Conservation (phyloP, 2,888 invertebrate genomes). For the Drosophila demipolita region DNA sequence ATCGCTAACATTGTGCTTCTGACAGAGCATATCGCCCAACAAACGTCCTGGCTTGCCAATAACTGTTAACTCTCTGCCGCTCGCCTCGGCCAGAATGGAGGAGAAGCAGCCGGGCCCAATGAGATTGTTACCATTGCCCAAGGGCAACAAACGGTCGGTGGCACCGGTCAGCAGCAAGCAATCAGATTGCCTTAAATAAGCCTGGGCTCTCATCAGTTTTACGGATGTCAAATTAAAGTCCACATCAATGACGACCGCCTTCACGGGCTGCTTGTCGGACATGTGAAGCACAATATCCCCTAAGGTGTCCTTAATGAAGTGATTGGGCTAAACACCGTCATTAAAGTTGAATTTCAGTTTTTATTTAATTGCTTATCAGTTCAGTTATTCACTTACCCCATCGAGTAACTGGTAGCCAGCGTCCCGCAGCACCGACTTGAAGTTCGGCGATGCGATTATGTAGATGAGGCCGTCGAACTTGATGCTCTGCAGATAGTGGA, state of each 20-base stretch:
- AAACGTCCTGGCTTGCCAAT: constrained; percentile 86
- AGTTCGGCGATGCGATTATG: constrained; percentile 82
- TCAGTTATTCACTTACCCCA: constrained; percentile 75
- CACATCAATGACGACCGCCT: constrained; percentile 86
- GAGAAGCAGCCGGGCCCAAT: constrained; percentile 85
- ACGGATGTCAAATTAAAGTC: constrained; percentile 85
- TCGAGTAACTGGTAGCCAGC: constrained; percentile 85
- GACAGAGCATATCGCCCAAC: constrained; percentile 77
- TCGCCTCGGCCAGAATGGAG: constrained; percentile 82
- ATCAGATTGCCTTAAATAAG: constrained; percentile 85
- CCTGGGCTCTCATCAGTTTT: constrained; percentile 85
- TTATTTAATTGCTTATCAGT: neutral
- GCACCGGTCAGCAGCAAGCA: constrained; percentile 85
- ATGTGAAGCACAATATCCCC: constrained; percentile 57
- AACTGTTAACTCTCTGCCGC: constrained; percentile 77
- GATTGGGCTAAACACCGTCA: constrained; percentile 25
- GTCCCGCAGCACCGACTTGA: constrained; percentile 82
- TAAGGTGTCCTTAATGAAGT: constrained; percentile 65
- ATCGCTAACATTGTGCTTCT: constrained; percentile 85
- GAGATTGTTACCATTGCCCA: constrained; percentile 75
- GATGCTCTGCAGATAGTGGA: constrained; percentile 85
- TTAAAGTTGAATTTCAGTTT: neutral
- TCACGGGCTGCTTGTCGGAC: constrained; percentile 82
- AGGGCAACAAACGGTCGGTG: constrained; percentile 83
- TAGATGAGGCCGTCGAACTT: constrained; percentile 86